These are phyloP conservation scores for Drosophila grimshawi DNA, from an alignment of 1,140 invertebrate genomes.

Conservation along the genomic window DNA sequence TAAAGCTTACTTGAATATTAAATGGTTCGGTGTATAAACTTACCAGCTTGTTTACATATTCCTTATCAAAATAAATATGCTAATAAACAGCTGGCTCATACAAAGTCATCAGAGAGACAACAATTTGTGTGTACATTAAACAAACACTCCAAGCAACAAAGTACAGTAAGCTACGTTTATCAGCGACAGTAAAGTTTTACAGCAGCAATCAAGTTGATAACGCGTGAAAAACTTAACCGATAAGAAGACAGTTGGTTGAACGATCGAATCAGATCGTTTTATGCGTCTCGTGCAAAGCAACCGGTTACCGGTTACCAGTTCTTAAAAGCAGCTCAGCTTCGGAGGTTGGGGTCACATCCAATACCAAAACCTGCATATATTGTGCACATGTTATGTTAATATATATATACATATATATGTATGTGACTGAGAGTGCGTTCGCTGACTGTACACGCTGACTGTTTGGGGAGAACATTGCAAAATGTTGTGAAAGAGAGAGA, in stretches of 20 bases:
- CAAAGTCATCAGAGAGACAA: too few relatives aligned
- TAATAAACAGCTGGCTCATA: too few relatives aligned
- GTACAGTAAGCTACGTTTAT: neutral
- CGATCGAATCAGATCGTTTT: neutral
- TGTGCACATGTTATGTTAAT: neutral
- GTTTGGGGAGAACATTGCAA: neutral
- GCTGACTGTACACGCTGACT: constrained; percentile 24
- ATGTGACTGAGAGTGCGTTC: neutral
- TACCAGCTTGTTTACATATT: too few relatives aligned
- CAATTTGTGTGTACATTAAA: neutral
- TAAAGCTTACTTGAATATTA: too few relatives aligned
- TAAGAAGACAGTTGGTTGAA: constrained; percentile 2
- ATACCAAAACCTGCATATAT: too few relatives aligned
- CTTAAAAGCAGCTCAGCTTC: neutral
- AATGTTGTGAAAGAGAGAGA: too few relatives aligned
- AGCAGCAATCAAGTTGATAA: constrained; percentile 1
- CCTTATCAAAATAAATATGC: too few relatives aligned
- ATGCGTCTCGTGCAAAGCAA: constrained; percentile 2
- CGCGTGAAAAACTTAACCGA: neutral
- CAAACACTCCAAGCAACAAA: neutral
- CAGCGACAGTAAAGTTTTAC: neutral
- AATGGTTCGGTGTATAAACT: too few relatives aligned
- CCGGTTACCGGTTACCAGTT: neutral
- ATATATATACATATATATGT: neutral
- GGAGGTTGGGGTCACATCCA: neutral